Evolutionary conservation across 2,888 invertebrate genomes (phyloP), one percentile per base, ranked within the genome.

Genomic region (Rhogogaster chlorosoma): DNA sequence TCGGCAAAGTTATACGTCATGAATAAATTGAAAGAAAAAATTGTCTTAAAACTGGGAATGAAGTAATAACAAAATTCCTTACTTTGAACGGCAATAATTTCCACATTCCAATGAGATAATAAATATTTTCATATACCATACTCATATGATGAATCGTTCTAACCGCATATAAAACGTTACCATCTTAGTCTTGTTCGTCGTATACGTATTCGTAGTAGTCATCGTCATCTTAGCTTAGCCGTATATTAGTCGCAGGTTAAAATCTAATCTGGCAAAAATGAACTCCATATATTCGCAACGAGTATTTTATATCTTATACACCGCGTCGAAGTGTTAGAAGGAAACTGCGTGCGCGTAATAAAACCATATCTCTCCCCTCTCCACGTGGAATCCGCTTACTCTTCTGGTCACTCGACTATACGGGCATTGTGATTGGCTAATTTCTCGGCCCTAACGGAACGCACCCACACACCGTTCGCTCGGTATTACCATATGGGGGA

Each of bases 401-500:
- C 32, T n/a, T 67, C 18, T 45, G 36, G 32, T 53, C 61, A n/a
- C 53, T n/a, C 36, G 22, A 15, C 64, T 32, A 57, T 67, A 36
- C 26, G 57, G 10, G 57, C 26, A 49, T 61, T 71, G 29, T 67
- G 12, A 82, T 82, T 82, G 82, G 82, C n/a, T 42, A 26, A 29
- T 67, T 36, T 18, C 26, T n/a, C 12, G 61, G 36, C 77, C 80
- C 42, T 29, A 64, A 86, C 77, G 82, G 77, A 71, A 45, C 38
- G 89, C 92, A 92, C 92, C 92, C 91, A 92, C 92, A 90, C 91
- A 89, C 86, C 87, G 86, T 88, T 89, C 89, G 87, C 87, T 88
- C 89, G 90, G 42, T 45, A 92, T 92, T 92, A 90, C 92, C 92
- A 92, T 92, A 92, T 92, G 92, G 92, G 92, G 90, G 89, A 91